Evolutionary conservation across 2,797 vertebrate genomes (phyloP).

Genomic region (Catamblyrhynchus diadema): DNA sequence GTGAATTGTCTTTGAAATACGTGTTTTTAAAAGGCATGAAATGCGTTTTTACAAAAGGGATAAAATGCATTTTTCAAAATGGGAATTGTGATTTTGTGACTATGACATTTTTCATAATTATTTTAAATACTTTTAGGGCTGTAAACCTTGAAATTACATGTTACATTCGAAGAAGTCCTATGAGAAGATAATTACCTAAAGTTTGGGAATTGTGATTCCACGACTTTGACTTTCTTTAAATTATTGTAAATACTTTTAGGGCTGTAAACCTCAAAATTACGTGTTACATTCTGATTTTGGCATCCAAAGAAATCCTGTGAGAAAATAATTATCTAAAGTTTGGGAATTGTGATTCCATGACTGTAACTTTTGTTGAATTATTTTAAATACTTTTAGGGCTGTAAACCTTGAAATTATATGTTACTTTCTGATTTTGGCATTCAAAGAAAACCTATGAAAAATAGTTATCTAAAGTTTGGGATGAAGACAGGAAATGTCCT

Average conservation of each 20-base stretch:
- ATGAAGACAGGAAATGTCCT: background rate
- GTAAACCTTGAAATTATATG: fast-evolving
- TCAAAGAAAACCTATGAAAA: background rate
- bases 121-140: background rate
- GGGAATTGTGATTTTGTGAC: background rate
- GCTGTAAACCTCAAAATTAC: fast-evolving
- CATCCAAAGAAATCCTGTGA: background rate
- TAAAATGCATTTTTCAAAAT: background rate
- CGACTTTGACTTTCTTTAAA: background rate
- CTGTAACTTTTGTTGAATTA: background rate
- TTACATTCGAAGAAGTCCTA: background rate
- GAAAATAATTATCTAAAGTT: background rate
- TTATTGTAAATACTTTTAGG: background rate
- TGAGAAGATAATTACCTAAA: background rate
- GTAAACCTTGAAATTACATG: fast-evolving
- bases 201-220: background rate
- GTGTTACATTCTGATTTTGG: background rate
- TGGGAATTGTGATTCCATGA: background rate
- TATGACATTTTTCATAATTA: background rate
- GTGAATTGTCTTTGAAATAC: background rate
- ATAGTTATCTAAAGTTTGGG: background rate
- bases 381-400: background rate
- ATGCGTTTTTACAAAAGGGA: fast-evolving
- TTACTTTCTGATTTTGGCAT: background rate
- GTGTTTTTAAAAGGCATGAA: fast-evolving